Evolutionary conservation across 37 sponge, comb jelly and placozoan species (phyloP).

Genomic region (Aplysina aerophoba): DNA sequence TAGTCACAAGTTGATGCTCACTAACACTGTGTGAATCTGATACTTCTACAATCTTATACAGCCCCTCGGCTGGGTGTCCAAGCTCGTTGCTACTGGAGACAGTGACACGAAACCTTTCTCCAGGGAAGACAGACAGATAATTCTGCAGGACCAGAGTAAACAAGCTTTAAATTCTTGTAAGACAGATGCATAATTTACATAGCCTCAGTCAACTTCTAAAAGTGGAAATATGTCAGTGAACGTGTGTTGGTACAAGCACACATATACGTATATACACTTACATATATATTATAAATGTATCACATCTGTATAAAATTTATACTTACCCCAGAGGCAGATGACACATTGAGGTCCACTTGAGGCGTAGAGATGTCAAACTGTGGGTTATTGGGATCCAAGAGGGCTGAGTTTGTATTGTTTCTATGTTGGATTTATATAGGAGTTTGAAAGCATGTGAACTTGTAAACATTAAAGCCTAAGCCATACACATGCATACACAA

Average conservation of each 20-base stretch:
- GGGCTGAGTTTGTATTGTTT: neutral
- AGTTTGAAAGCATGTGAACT: too few species aligned
- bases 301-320: too few species aligned
- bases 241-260: neutral
- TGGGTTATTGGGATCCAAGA: neutral
- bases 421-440: neutral
- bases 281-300: neutral
- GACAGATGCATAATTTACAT: neutral
- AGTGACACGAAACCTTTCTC: constrained; percentile 17
- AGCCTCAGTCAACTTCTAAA: neutral
- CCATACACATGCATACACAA: too few species aligned
- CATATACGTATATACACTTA: neutral
- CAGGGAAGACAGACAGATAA: constrained; percentile 62
- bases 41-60: neutral
- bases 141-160: too few species aligned
- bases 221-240: neutral
- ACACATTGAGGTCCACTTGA: neutral
- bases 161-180: too few species aligned
- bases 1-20: too few species aligned
- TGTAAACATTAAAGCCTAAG: too few species aligned
- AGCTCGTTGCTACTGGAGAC: constrained; percentile 49
- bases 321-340: too few species aligned
- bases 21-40: too few species aligned
- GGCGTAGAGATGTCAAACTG: constrained; percentile 1
- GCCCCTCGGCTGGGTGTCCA: constrained; percentile 27